Evolutionary conservation across 2,113 vertebrate species (phyloP), one percentile per base, ranked within the genome.

Genomic region (Canis aureus): DNA sequence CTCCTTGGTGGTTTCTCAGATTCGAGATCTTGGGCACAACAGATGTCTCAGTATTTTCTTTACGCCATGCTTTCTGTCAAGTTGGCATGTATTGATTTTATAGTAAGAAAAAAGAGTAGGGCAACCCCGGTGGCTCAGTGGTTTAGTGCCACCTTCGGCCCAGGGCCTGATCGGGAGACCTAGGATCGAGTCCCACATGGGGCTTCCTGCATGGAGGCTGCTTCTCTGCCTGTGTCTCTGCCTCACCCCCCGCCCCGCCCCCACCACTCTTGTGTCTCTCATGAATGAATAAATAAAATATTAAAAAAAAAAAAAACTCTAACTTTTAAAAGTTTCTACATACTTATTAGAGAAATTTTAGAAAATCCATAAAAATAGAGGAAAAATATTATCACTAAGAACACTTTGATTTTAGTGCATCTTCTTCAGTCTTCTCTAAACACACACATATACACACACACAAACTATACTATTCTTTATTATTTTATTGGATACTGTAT

Each of bases 61-160:
- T 76, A 73, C 17, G 22, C 57, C 85, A 19, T 81, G 86, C 51
- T 85, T 49, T 91, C 92, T 85, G 76, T 11, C 73, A 93, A 60
- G 89, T 96, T 86, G 78, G 6, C 29, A 64, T 76, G 8, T 60
- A 49, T 91, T 96, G n/a, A 84, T 94, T 94, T 78, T 93, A 71
- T 71, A 64, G 78, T 66, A 88, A 94, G 12, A 94, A 93, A 79
- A 81, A 78, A 3, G 1, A n/a, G 57, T 91, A 43, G 43, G 43
- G 43, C 43, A 43, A 5, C 43, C 43, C 43, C 5, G 43, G 5
- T 43, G 43, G 43, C 43, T 43, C 43, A 43, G 43, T 43, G 43
- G 43, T 43, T 43, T 43, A 43, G 43, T 43, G 43, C 43, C 43
- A 43, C 43, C 43, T 43, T 43, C 43, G 43, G 5, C 43, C 43